Percentiles rank a stretch among this genome's conserved stretches.
These are phyloP conservation scores for Allolobophora icterica DNA, from an alignment of 2,888 invertebrate species.

Conservation along the genomic window DNA sequence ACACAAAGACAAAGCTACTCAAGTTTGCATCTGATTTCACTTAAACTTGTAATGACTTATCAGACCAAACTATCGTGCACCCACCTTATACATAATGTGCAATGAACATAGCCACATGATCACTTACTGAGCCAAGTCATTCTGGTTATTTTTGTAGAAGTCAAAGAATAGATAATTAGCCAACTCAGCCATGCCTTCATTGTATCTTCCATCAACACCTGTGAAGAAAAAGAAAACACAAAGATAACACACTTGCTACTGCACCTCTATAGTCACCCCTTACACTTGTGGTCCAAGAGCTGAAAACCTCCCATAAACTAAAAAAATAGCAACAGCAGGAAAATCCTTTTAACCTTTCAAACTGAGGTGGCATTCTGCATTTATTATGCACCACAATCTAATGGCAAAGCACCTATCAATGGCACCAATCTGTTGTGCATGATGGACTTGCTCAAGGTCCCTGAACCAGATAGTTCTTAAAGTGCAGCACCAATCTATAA, in stretches of 20 bases:
- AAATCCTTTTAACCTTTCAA: too few relatives aligned
- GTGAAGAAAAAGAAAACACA: background rate
- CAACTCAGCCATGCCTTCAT: conserved; percentile 59
- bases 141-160: conserved; percentile 53
- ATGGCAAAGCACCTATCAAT: too few relatives aligned
- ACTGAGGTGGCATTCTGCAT: too few relatives aligned
- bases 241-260: background rate
- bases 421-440: too few relatives aligned
- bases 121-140: background rate
- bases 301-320: too few relatives aligned
- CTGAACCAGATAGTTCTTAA: too few relatives aligned
- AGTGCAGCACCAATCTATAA: too few relatives aligned
- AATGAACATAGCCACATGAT: background rate
- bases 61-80: background rate
- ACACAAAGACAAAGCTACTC: background rate
- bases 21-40: background rate
- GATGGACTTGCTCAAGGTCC: too few relatives aligned
- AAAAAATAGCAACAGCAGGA: too few relatives aligned
- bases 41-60: background rate
- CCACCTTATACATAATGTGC: background rate
- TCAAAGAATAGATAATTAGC: conserved; percentile 62
- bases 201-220: conserved; percentile 63
- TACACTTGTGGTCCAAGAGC: too few relatives aligned
- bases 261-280: too few relatives aligned
- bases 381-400: too few relatives aligned